Evolutionary conservation across 2,888 invertebrate genomes (phyloP).

Genomic region (Aricia artaxerxes): DNA sequence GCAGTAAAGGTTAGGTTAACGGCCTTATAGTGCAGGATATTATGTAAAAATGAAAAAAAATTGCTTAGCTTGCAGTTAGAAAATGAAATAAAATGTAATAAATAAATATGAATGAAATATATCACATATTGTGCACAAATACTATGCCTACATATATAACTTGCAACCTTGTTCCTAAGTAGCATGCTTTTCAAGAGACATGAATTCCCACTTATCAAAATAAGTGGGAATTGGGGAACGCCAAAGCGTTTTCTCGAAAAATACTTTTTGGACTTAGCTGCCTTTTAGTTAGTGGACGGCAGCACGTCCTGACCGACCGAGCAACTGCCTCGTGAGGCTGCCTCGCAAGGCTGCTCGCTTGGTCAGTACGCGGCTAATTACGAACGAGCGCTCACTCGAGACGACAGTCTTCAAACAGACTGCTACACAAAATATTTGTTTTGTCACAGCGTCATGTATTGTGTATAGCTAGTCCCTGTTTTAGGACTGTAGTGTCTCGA

Average conservation of each 20-base stretch:
- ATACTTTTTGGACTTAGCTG: neutral
- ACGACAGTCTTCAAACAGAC: too few species aligned
- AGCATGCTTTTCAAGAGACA: slow-evolving; percentile 1
- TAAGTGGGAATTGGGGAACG: too few species aligned
- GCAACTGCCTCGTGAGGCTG: too few species aligned
- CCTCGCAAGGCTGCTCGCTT: too few species aligned
- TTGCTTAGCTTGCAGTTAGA: slow-evolving; percentile 2
- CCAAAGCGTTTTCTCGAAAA: too few species aligned
- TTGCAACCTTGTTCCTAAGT: slow-evolving; percentile 19
- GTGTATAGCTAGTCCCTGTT: too few species aligned
- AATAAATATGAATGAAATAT: slow-evolving; percentile 11
- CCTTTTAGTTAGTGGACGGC: slow-evolving; percentile 22
- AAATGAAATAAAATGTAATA: slow-evolving; percentile 6
- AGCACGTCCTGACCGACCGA: neutral
- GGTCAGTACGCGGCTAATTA: too few species aligned
- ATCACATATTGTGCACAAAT: slow-evolving; percentile 13
- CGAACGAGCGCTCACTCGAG: too few species aligned
- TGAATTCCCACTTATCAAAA: too few species aligned
- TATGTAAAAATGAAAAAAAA: neutral
- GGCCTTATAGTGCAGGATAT: slow-evolving; percentile 12
- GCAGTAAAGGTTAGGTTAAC: neutral
- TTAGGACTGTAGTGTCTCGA: too few species aligned
- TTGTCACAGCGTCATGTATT: too few species aligned
- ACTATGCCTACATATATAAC: slow-evolving; percentile 22
- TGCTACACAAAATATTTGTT: too few species aligned